Conservation (phyloP, 2,113 vertebrate species). For the Prietella phreatophila region DNA sequence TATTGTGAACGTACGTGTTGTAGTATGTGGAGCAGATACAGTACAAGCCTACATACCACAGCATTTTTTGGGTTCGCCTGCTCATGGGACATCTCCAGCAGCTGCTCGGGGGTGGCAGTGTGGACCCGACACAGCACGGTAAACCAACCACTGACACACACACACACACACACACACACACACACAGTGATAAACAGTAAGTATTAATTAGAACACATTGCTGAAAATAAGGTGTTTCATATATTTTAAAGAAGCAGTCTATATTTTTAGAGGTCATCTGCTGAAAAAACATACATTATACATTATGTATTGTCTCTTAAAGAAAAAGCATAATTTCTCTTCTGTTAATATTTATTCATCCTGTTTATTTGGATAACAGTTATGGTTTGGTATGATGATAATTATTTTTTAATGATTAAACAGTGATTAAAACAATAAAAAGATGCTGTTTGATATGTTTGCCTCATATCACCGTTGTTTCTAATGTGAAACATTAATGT, state of each 20-base stretch:
- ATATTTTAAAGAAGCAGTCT: background rate
- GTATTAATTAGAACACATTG: background rate
- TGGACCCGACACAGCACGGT: slow-evolving; percentile 85
- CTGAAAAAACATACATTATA: background rate
- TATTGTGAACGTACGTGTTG: background rate
- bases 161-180: slow-evolving; percentile 15
- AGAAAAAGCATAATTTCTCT: background rate
- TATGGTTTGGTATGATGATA: background rate
- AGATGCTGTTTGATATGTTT: too few relatives aligned
- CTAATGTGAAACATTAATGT: background rate
- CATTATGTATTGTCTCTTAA: background rate
- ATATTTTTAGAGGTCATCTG: background rate
- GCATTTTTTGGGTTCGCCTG: slow-evolving; percentile 94
- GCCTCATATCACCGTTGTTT: background rate
- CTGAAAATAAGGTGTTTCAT: background rate
- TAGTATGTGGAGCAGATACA: background rate
- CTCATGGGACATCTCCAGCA: slow-evolving; percentile 89
- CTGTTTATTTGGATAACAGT: background rate
- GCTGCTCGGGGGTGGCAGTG: slow-evolving; percentile 83
- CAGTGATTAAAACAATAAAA: background rate
- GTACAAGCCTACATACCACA: slow-evolving; percentile 76
- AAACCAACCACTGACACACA: slow-evolving; percentile 81
- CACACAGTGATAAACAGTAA: background rate
- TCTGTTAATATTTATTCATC: background rate
- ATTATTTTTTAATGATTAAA: background rate